Evolutionary conservation across 2,797 vertebrate genomes (phyloP).

Genomic region (Cuculus canorus): DNA sequence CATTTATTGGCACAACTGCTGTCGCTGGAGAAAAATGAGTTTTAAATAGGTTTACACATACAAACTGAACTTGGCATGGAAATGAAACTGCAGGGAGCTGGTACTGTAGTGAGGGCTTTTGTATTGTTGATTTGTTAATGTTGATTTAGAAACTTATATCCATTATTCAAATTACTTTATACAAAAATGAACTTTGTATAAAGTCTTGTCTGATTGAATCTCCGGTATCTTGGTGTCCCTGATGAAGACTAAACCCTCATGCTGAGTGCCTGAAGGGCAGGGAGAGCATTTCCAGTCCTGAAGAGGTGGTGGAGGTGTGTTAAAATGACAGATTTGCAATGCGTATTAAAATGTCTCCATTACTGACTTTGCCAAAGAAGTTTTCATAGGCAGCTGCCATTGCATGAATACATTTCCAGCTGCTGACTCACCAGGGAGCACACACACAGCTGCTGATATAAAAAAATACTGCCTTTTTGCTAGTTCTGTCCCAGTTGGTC

Average conservation of each 20-base stretch:
- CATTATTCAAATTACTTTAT: neutral
- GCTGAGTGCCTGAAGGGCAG: neutral
- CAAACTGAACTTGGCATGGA: neutral
- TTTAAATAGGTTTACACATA: neutral
- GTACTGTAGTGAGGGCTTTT: neutral
- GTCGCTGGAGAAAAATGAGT: neutral
- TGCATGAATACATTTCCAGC: neutral
- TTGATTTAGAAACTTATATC: neutral
- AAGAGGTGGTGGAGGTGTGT: neutral
- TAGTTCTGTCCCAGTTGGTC: accelerated
- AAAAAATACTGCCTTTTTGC: neutral
- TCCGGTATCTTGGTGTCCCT: neutral
- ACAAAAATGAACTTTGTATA: neutral
- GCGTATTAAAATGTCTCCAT: neutral
- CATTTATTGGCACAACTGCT: neutral
- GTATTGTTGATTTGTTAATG: neutral
- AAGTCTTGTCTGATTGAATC: neutral
- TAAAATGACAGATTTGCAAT: neutral
- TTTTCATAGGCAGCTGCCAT: conserved; percentile 20
- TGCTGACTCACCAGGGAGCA: neutral
- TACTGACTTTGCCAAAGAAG: neutral
- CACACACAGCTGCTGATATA: neutral
- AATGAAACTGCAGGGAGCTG: neutral
- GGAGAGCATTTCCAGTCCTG: neutral
- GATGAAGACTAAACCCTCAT: neutral